A percentile compares a stretch with the other conserved stretches of the same genome.
phyloP scores from a whole-genome alignment of 2,888 invertebrate genomes.

The Diaphora mendica region DNA sequence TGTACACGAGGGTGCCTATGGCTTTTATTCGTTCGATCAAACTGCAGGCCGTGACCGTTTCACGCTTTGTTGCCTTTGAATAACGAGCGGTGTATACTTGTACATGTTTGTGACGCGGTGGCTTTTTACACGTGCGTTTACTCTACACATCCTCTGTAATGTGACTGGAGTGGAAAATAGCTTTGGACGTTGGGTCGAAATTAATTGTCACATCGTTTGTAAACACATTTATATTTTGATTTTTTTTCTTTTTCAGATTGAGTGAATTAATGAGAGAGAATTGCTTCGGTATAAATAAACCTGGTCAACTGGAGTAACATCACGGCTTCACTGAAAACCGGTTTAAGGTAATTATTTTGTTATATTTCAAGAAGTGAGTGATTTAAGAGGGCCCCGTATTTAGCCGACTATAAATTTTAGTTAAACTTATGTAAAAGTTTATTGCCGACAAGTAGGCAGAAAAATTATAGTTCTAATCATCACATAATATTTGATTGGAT shows the following conservation, averaged over 20 bases:
- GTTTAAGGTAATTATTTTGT: too few relatives aligned
- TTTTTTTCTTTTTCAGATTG: background rate
- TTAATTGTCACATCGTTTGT: background rate
- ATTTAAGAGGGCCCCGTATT: too few relatives aligned
- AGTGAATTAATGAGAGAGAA: background rate
- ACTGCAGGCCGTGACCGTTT: conserved; percentile 45
- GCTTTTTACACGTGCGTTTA: conserved; percentile 34
- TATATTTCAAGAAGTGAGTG: too few relatives aligned
- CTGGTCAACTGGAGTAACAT: too few relatives aligned
- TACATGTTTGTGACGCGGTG: conserved; percentile 27
- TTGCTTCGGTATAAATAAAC: too few relatives aligned
- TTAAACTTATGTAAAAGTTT: too few relatives aligned
- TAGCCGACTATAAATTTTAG: too few relatives aligned
- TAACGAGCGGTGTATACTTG: conserved; percentile 41
- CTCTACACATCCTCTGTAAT: conserved; percentile 26
- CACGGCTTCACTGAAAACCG: too few relatives aligned
- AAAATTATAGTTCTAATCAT: too few relatives aligned
- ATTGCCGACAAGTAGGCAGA: too few relatives aligned
- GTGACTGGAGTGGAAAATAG: conserved; percentile 18
- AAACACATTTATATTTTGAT: background rate
- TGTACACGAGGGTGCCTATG: conserved; percentile 9
- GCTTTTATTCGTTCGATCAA: conserved; percentile 48
- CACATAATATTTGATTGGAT: too few relatives aligned
- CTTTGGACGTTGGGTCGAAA: conserved; percentile 7
- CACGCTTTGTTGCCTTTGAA: conserved; percentile 55